phyloP scores from a whole-genome alignment of 53 echinoderm and acorn worm genomes.

The Zoroaster sp. region DNA sequence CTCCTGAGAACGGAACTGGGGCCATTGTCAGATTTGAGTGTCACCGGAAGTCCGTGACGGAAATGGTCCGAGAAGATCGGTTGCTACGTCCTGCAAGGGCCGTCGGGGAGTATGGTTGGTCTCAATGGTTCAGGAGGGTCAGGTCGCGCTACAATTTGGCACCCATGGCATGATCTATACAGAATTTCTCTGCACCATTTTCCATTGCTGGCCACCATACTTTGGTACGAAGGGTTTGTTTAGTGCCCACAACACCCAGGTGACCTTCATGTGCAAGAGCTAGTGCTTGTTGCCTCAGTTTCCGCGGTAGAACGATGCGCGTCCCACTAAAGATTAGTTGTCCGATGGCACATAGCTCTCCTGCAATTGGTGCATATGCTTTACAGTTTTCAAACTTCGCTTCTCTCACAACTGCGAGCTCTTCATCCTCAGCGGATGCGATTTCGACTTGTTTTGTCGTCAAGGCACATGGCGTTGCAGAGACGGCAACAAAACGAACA shows the following conservation, averaged over 20 bases:
- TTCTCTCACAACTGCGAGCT: conserved; percentile 6
- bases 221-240: conserved; percentile 38
- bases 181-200: conserved; percentile 20
- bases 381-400: conserved; percentile 27
- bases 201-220: conserved; percentile 55
- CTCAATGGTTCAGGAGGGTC: conserved; percentile 5
- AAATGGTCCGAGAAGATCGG: no score
- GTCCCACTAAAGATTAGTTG: conserved; percentile 34
- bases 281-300: background rate
- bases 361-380: background rate
- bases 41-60: no score
- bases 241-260: conserved; percentile 31
- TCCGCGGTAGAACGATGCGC: no score
- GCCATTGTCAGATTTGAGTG: conserved; percentile 45
- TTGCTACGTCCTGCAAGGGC: conserved; percentile 35
- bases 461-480: conserved; percentile 59
- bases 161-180: conserved; percentile 56
- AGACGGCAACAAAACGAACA: conserved; percentile 49
- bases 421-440: background rate
- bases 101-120: background rate
- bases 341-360: conserved; percentile 45
- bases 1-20: conserved; percentile 51
- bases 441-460: conserved; percentile 8
- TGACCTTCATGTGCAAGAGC: conserved; percentile 41
- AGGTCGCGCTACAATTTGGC: conserved; percentile 49